Evolutionary conservation across 2,113 vertebrate genomes (phyloP).

Genomic region (Nothocercus julius): DNA sequence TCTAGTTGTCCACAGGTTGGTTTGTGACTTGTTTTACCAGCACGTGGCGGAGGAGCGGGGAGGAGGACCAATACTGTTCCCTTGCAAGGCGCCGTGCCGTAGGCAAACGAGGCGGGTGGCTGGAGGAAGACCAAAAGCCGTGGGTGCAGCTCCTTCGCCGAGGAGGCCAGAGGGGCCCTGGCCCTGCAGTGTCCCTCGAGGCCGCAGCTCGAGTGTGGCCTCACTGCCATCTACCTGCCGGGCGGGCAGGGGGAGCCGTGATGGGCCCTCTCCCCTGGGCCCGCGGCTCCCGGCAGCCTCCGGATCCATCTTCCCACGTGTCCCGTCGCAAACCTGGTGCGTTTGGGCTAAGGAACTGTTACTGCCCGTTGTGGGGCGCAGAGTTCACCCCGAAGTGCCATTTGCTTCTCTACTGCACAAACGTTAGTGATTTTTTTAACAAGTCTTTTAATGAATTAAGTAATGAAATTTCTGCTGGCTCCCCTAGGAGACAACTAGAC

Average conservation of each 20-base stretch:
- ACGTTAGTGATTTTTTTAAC: not conserved
- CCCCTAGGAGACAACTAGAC: conserved; percentile 7
- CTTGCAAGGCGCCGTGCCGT: not conserved
- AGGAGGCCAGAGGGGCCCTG: not conserved
- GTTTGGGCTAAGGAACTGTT: not conserved
- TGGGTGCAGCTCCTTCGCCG: not conserved
- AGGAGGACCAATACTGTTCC: not conserved
- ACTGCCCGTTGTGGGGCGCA: not conserved
- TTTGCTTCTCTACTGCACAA: not conserved
- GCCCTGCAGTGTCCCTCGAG: rapidly evolving
- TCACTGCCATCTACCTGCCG: not conserved
- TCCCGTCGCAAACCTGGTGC: rapidly evolving
- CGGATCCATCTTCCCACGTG: not conserved
- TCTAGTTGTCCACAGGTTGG: not conserved
- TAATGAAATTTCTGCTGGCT: conserved; percentile 11
- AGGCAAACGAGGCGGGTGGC: not conserved
- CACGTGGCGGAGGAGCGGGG: not conserved
- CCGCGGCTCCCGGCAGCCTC: not conserved
- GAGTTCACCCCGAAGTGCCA: not conserved
- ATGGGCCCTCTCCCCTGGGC: not conserved
- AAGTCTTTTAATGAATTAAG: not conserved
- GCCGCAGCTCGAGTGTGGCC: rapidly evolving
- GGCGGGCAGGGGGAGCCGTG: not conserved
- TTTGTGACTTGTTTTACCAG: not conserved
- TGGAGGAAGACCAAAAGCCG: not conserved